Conservation (phyloP, 2,797 vertebrate genomes). For the Streptopelia turtur region DNA sequence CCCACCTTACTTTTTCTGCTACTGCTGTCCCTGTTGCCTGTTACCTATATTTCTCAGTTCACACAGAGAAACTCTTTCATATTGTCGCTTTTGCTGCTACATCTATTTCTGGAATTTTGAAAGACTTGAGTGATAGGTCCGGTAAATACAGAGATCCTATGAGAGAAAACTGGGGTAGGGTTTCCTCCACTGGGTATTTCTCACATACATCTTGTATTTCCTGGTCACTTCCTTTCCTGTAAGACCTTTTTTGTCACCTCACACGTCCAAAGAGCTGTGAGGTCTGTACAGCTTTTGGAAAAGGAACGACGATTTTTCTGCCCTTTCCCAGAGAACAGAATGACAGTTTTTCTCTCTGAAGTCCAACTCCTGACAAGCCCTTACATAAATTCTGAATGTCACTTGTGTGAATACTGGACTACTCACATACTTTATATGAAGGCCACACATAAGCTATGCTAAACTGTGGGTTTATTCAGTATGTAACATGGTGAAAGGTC, state of each 20-base stretch:
- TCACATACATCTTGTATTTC: neutral
- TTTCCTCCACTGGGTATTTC: neutral
- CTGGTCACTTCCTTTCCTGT: neutral
- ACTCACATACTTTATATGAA: neutral
- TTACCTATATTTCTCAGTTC: neutral
- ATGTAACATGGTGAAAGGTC: neutral
- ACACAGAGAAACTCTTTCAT: accelerated
- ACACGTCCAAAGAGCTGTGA: neutral
- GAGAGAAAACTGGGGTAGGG: neutral
- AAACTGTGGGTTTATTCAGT: neutral
- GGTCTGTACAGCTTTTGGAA: neutral
- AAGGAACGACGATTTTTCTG: neutral
- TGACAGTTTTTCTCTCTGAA: neutral
- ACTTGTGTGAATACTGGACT: neutral
- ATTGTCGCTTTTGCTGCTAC: neutral
- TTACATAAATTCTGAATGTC: neutral
- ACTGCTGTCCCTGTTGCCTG: neutral
- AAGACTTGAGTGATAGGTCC: neutral
- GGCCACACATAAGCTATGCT: neutral
- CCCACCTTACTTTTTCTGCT: neutral
- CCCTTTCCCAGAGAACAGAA: neutral
- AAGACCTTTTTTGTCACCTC: neutral
- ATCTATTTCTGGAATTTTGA: neutral
- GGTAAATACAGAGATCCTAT: neutral
- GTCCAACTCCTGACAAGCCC: neutral